Evolutionary conservation across 2,888 invertebrate species (phyloP).

Genomic region (Fragum sueziense): DNA sequence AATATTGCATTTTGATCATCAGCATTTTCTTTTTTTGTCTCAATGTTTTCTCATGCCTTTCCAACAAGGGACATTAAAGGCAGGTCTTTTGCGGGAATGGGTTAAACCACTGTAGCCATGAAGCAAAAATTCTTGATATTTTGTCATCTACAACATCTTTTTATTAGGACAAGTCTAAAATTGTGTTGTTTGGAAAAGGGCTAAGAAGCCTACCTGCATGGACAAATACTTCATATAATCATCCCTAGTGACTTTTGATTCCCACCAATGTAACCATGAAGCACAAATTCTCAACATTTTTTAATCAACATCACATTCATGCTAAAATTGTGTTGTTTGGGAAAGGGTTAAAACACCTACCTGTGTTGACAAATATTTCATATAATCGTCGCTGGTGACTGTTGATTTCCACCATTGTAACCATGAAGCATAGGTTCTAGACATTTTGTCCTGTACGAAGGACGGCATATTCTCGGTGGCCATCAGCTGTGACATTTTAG

Average conservation of each 20-base stretch:
- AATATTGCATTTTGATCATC: too few relatives aligned
- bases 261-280: conserved; percentile 82
- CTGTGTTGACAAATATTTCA: conserved; percentile 81
- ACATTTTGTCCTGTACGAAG: conserved; percentile 75
- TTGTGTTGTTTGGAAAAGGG: too few relatives aligned
- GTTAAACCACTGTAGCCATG: too few relatives aligned
- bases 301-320: too few relatives aligned
- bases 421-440: conserved; percentile 80
- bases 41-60: too few relatives aligned
- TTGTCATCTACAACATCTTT: too few relatives aligned
- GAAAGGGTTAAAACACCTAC: conserved; percentile 66
- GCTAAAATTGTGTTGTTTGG: too few relatives aligned
- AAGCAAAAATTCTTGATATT: too few relatives aligned
- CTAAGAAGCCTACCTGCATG: conserved; percentile 81
- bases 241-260: conserved; percentile 79
- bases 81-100: too few relatives aligned
- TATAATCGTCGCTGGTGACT: conserved; percentile 81
- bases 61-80: too few relatives aligned
- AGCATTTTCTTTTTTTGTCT: too few relatives aligned
- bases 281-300: conserved; percentile 78
- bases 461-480: conserved; percentile 67
- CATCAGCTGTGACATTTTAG: conserved; percentile 66
- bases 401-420: conserved; percentile 81
- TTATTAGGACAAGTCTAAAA: too few relatives aligned
- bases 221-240: conserved; percentile 82